Evolutionary conservation across 2,888 invertebrate species (phyloP).

Genomic region (Sminthurides aquaticus): DNA sequence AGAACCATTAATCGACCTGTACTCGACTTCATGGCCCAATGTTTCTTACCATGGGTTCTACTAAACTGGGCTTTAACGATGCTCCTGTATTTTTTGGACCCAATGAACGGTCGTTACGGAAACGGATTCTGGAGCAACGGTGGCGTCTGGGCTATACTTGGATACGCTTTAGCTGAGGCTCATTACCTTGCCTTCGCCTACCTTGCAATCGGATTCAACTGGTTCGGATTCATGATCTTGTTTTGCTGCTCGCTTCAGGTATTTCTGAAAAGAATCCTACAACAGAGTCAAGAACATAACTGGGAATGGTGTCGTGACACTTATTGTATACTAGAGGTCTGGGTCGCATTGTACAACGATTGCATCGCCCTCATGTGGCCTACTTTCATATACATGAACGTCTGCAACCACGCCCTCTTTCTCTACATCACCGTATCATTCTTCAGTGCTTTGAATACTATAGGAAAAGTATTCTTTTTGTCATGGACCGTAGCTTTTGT

Average conservation of each 20-base stretch:
- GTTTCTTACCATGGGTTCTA: too few relatives aligned
- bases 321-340: not conserved
- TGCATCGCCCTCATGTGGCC: constrained; percentile 3
- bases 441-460: not conserved
- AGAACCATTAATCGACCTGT: too few relatives aligned
- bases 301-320: not conserved
- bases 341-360: constrained; percentile 1
- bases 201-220: not conserved
- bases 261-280: not conserved
- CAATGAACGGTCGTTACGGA: not conserved
- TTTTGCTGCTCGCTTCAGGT: not conserved
- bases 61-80: too few relatives aligned
- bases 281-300: not conserved
- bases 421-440: not conserved
- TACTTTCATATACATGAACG: constrained; percentile 2
- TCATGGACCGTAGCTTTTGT: not conserved
- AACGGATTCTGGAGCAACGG: not conserved
- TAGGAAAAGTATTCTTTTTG: not conserved
- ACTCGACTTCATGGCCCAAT: too few relatives aligned
- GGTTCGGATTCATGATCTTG: not conserved
- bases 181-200: not conserved
- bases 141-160: not conserved
- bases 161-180: not conserved
- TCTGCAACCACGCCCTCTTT: not conserved
- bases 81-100: not conserved